Evolutionary conservation across 2,888 invertebrate species (phyloP), one percentile per base, ranked within the genome.

Genomic region (Acrobeloides nanus): DNA sequence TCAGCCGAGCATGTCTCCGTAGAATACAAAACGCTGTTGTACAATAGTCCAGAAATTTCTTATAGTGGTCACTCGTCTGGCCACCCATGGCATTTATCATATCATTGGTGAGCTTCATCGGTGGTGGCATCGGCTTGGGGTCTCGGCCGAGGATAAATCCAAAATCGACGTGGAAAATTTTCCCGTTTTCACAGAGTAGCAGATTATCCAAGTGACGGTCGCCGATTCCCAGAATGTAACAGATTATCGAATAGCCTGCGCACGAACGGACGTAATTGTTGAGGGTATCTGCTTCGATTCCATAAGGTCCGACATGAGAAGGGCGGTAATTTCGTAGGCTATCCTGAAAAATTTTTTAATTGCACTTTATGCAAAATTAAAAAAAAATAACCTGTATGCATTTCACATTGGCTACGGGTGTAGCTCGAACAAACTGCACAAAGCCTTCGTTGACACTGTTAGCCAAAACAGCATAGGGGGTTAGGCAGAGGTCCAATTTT

Each of bases 51-150:
- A 86, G 80, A 77, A 97, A 99, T 75, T 88, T 85, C 65, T 89
- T 86, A 77, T 90, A 95, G 72, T 87, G 85, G 51, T 93, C 92
- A 0, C 88, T 62, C 24, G 42, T 37, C 26, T 53, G 53, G 1
- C 77, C 77, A 20, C 77, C 78, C 77, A 79, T 77, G 0, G 88
- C 65, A 72, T 95, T 93, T 18, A 97, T 89, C 95, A 99, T 97
- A 80, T 97, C 95, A 75, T 86, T 87, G 76, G 89, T 92, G 33
- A 99, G 81, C 77, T 93, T 95, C 92, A 99, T 97, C 5, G 95
- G 93, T 10, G 97, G 93, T 1, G 95, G 95, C 75, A 95, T 81
- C 1, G 93, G 93, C 77, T 99, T 99, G 3, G 97, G 97, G 79
- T 99, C 97, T 35, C 93, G 45, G 26, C 73, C 97, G 50, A 97